A percentile compares a stretch with the other conserved stretches of the same genome.
phyloP scores from a whole-genome alignment of 92 coral and sea anemone species.

The Paragorgia papillata region DNA sequence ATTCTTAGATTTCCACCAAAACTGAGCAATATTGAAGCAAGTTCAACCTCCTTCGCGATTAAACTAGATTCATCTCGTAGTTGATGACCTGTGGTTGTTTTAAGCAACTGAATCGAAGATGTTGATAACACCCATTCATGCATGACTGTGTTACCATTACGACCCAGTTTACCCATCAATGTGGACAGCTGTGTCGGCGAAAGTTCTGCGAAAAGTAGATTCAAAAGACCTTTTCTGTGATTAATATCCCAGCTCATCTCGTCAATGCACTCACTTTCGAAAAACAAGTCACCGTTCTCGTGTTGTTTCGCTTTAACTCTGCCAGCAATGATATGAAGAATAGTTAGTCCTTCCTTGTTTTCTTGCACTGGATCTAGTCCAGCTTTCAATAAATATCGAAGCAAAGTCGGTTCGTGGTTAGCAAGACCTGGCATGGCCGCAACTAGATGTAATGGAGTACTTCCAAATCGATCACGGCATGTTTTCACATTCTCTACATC shows the following conservation, averaged over 20 bases:
- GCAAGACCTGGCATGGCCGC: conserved; percentile 60
- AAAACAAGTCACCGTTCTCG: neutral
- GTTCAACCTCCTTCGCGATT: neutral
- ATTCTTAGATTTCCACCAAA: conserved; percentile 30
- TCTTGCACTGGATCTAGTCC: conserved; percentile 47
- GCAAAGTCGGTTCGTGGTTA: conserved; percentile 4
- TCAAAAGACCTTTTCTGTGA: conserved; percentile 7
- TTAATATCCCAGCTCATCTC: neutral
- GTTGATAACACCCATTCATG: conserved; percentile 58
- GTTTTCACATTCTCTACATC: conserved; percentile 24
- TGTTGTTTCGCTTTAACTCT: conserved; percentile 12
- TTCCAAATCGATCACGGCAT: conserved; percentile 18
- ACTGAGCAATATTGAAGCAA: conserved; percentile 29
- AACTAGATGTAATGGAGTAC: conserved; percentile 58
- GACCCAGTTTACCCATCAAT: conserved; percentile 26
- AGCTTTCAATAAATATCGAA: conserved; percentile 22
- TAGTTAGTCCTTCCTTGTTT: conserved; percentile 46
- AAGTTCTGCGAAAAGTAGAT: neutral
- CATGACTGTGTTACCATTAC: conserved; percentile 49
- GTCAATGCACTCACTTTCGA: neutral
- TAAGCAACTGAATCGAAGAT: neutral
- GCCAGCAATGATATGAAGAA: conserved; percentile 58
- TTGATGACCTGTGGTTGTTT: neutral
- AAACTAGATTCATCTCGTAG: neutral
- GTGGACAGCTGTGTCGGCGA: neutral